phyloP scores from a whole-genome alignment of 2,797 vertebrate species.

The Sebastes flavidus region DNA sequence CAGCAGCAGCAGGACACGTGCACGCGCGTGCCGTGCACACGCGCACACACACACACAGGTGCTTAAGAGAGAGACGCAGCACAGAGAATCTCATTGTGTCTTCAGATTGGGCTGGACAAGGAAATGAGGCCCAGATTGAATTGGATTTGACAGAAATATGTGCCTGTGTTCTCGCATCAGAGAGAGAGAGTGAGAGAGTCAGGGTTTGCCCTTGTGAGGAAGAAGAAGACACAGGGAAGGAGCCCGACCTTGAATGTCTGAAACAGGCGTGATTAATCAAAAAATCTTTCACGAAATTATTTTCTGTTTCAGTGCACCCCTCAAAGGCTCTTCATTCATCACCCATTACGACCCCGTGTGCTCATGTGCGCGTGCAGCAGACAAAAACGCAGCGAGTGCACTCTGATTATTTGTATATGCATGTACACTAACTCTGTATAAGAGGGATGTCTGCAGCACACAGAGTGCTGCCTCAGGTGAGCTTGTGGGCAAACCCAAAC shows the following conservation, averaged over 20 bases:
- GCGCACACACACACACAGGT: constrained; percentile 12
- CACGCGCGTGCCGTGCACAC: not conserved
- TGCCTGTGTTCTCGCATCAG: constrained; percentile 15
- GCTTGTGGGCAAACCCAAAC: constrained; percentile 39
- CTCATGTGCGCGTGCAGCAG: not conserved
- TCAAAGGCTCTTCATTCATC: constrained; percentile 68
- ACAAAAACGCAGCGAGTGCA: constrained; percentile 14
- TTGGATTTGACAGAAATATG: constrained; percentile 65
- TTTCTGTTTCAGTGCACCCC: constrained; percentile 75
- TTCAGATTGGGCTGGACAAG: constrained; percentile 52
- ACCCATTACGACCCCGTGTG: constrained; percentile 47
- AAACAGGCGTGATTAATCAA: constrained; percentile 76
- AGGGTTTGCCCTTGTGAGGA: constrained; percentile 13
- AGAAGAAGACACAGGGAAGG: constrained; percentile 31
- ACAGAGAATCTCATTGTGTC: constrained; percentile 65
- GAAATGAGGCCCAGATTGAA: constrained; percentile 66
- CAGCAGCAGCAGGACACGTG: constrained; percentile 57
- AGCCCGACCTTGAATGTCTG: constrained; percentile 78
- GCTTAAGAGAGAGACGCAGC: constrained; percentile 56
- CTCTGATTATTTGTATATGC: constrained; percentile 31
- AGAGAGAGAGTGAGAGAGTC: not conserved
- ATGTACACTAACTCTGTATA: not conserved
- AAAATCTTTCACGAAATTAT: constrained; percentile 78
- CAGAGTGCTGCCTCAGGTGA: constrained; percentile 50
- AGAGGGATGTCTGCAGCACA: not conserved